phyloP scores from a whole-genome alignment of 2,888 invertebrate species.

The Hipparchia sbordonii region DNA sequence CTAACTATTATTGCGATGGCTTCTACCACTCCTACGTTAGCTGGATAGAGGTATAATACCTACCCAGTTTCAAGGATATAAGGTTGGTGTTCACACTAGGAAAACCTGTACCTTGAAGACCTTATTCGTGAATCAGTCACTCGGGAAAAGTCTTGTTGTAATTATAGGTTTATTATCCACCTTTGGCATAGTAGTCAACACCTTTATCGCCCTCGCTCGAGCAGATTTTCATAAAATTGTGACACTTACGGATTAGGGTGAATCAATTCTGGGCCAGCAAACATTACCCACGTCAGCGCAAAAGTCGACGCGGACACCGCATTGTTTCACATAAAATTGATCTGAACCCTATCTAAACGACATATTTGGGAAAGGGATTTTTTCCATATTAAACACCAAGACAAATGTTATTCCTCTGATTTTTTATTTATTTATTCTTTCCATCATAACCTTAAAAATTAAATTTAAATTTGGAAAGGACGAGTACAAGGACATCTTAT shows the following conservation, averaged over 20 bases:
- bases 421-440: too few relatives aligned
- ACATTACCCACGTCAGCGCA: slow-evolving; percentile 70
- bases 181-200: slow-evolving; percentile 23
- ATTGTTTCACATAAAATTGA: slow-evolving; percentile 70
- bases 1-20: too few relatives aligned
- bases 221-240: slow-evolving; percentile 58
- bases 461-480: too few relatives aligned
- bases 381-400: slow-evolving; percentile 31
- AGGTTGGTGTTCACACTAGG: too few relatives aligned
- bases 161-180: background rate
- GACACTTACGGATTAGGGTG: slow-evolving; percentile 76
- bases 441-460: too few relatives aligned
- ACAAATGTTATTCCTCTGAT: background rate
- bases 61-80: too few relatives aligned
- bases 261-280: slow-evolving; percentile 70
- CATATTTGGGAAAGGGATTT: slow-evolving; percentile 57
- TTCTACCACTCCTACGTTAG: too few relatives aligned
- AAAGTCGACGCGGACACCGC: slow-evolving; percentile 46
- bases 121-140: too few relatives aligned
- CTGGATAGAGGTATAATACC: too few relatives aligned
- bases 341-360: slow-evolving; percentile 65
- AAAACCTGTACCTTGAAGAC: too few relatives aligned
- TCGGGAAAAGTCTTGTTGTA: too few relatives aligned
- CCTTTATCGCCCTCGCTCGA: slow-evolving; percentile 40
- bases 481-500: too few relatives aligned